A percentile compares a stretch with the other conserved stretches of the same genome.
Conservation (phyloP, 2,113 vertebrate genomes). For the Ctenodactylus gundi region DNA sequence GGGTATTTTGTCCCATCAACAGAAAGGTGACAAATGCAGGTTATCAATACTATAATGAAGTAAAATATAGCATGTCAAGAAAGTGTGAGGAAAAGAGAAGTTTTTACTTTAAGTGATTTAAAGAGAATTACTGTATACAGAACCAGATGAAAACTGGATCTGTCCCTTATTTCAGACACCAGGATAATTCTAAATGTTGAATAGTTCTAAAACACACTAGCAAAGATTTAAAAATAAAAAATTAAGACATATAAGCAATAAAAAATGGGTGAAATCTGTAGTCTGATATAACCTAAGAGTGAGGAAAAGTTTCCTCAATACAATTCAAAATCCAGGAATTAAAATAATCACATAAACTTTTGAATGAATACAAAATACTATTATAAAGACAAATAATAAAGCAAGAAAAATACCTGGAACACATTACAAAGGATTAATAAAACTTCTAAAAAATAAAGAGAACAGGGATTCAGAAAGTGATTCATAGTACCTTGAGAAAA, state of each 20-base stretch:
- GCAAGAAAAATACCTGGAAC: constrained; percentile 22
- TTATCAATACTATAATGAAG: neutral
- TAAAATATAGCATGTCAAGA: constrained; percentile 18
- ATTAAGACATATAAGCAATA: neutral
- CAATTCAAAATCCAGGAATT: constrained; percentile 7
- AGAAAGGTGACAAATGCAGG: neutral
- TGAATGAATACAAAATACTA: neutral
- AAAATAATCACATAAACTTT: constrained; percentile 18
- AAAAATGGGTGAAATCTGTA: neutral
- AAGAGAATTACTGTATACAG: neutral
- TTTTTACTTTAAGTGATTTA: constrained; percentile 3
- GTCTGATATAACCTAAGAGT: neutral
- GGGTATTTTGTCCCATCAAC: neutral
- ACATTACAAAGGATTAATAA: constrained; percentile 4
- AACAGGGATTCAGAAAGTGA: neutral
- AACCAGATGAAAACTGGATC: constrained; percentile 29
- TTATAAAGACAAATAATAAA: constrained; percentile 33
- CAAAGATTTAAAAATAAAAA: constrained; percentile 16
- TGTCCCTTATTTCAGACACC: neutral
- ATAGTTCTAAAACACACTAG: too few relatives aligned
- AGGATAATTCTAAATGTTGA: constrained; percentile 32
- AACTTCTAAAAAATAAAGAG: constrained; percentile 35
- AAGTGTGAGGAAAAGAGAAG: neutral
- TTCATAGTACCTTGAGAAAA: constrained; percentile 4
- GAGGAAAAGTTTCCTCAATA: neutral